These are phyloP conservation scores for Macrotrachela quadricornifera DNA, from an alignment of 1,140 invertebrate genomes.

Conservation along the genomic window DNA sequence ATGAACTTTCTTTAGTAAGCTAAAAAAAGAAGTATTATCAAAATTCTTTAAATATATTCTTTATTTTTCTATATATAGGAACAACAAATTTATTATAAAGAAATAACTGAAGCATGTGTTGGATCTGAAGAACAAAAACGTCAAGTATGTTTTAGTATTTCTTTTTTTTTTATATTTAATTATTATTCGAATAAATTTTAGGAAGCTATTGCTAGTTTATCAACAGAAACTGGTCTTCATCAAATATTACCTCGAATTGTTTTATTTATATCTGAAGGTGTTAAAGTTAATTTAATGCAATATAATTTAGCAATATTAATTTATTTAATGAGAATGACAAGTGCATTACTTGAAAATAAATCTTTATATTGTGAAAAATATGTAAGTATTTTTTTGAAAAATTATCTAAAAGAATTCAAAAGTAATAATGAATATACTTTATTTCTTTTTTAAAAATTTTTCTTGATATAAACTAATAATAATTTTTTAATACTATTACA, in stretches of 20 bases:
- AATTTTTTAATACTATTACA: too few relatives aligned
- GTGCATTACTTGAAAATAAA: slow-evolving; percentile 41
- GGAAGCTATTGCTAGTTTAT: slow-evolving; percentile 84
- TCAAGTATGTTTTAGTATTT: slow-evolving; percentile 39
- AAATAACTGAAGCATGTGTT: slow-evolving; percentile 97
- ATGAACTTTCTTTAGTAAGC: too few relatives aligned
- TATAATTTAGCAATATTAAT: slow-evolving; percentile 91
- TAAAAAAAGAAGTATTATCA: too few relatives aligned
- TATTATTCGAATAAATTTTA: slow-evolving; percentile 24
- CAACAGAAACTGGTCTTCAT: slow-evolving; percentile 85
- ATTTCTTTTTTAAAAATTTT: too few relatives aligned
- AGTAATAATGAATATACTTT: too few relatives aligned
- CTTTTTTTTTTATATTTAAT: not conserved
- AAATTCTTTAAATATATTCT: too few relatives aligned
- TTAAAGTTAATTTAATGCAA: slow-evolving; percentile 61
- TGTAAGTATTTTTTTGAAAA: too few relatives aligned
- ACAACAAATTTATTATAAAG: slow-evolving; percentile 96
- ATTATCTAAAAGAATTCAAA: too few relatives aligned
- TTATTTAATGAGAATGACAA: slow-evolving; percentile 96
- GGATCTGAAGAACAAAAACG: slow-evolving; percentile 78
- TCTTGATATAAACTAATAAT: too few relatives aligned
- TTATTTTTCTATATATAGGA: slow-evolving; percentile 35
- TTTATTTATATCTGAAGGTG: slow-evolving; percentile 92
- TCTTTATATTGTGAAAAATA: not conserved
- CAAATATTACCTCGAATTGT: slow-evolving; percentile 94